Base-by-base conservation (phyloP, 2,797 vertebrate genomes). In the Melanotaenia trifasciata region DNA sequence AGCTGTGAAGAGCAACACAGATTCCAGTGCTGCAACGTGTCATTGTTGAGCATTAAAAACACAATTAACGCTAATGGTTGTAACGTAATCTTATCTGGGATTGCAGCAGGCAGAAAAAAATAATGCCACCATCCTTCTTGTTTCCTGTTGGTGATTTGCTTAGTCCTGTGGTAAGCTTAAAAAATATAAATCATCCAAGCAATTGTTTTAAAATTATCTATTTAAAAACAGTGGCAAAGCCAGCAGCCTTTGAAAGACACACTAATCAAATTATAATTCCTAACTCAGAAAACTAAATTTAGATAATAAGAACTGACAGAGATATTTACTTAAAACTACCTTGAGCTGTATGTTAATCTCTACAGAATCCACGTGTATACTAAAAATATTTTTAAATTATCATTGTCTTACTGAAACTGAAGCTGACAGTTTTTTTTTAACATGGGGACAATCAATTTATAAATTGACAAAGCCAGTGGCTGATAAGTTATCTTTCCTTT, bases 401-500 rank as follows among this genome's bases (percentile, higher is more conserved):
- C 14, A 45, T 18, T 18, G 5, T 18, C 43, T 45, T 16, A 45
- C 16, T 45, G 16, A 45, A 45, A 18, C 16, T 40, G 38, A 45
- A 6, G 16, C 16, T 45, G 43, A 50, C n/a, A 50, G 47, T 50
- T 22, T 5, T 57, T 30, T 56, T 28, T 28, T 28, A 28, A 58
- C 28, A 5, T 73, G 58, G 53, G 53, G 22, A 9, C 36, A 30
- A 57, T 28, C 3, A 60, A 13, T 66, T 72, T 64, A 72, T 18
- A 65, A 40, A 72, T 26, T 43, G 53, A 59, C 59, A 58, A 20
- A 68, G 56, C 22, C 38, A 59, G 64, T 78, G 71, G 66, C 61
- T 58, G 69, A 76, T 78, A 84, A 76, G 58, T 9, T 18, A 38
- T 2, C 16, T 28, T 47, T 69, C 50, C 56, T 63, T 63, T 81